A percentile compares a stretch with the other conserved stretches of the same genome.
Evolutionary conservation across 2,888 invertebrate genomes (phyloP).

Genomic region (Caenorhabditis virilis): DNA sequence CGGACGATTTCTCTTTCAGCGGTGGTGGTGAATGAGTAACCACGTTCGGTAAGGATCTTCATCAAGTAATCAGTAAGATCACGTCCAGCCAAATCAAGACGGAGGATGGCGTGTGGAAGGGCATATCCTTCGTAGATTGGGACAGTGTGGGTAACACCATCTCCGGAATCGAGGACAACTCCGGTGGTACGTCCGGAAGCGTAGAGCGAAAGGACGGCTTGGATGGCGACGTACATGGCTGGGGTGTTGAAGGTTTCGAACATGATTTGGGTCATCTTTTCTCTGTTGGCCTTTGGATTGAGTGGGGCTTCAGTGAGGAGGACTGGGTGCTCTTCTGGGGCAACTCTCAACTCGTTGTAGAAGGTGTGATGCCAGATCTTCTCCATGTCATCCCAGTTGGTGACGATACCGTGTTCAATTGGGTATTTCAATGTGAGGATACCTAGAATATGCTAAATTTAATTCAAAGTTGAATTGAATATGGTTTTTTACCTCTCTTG

Average conservation of each 20-base stretch:
- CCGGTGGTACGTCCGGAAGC: conserved; percentile 75
- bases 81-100: conserved; percentile 72
- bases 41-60: conserved; percentile 70
- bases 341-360: conserved; percentile 94
- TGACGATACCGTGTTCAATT: conserved; percentile 92
- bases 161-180: conserved; percentile 83
- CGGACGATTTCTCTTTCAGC: conserved; percentile 83
- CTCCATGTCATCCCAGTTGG: conserved; percentile 98
- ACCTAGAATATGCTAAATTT: conserved; percentile 51
- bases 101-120: conserved; percentile 72
- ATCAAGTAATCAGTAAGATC: conserved; percentile 74
- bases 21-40: conserved; percentile 70
- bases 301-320: conserved; percentile 89
- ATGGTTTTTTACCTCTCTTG: conserved; percentile 82
- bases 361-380: conserved; percentile 98
- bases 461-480: not conserved
- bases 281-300: conserved; percentile 91
- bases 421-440: conserved; percentile 91
- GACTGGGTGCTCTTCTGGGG: conserved; percentile 91
- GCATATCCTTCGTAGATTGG: conserved; percentile 82
- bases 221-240: conserved; percentile 83
- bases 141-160: conserved; percentile 81
- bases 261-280: conserved; percentile 91
- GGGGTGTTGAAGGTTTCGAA: conserved; percentile 81
- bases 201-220: conserved; percentile 88